Evolutionary conservation across 1,140 invertebrate genomes (phyloP), one percentile per base, ranked within the genome.

Genomic region (Drosophila varians): DNA sequence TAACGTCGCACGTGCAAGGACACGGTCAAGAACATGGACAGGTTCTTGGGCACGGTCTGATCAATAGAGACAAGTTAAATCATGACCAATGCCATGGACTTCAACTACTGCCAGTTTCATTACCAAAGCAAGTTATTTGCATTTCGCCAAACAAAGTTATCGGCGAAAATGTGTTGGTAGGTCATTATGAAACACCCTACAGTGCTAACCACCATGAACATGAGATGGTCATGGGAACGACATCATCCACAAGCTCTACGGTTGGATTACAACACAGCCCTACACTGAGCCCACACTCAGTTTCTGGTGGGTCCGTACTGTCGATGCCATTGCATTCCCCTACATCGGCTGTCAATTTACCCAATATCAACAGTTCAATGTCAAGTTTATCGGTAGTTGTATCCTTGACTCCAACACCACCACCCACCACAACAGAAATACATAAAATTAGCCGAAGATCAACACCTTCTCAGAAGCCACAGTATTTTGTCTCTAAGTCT

Each of bases 271-370:
- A 77, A 7, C 69, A 82, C 5, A 89, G 84, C 26, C 89, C 87
- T 12, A 76, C 62, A 16, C 61, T 94, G 16, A 94, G 93, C 89
- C 93, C 93, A 4, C 93, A 93, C 11, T 93, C 93, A 7, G 92
- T 92, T 88, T 26, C 93, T 90, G 34, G 92, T 91, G 60, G 68
- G 1, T 93, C 93, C 4, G 92, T 92, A 14, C 93, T 92, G 0
- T 77, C 94, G 11, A 68, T 78, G 68, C 72, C 75, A 0, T 16
- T 76, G 8, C 92, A 93, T 71, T 94, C 93, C 9, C 94, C 93
- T 77, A 86, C 91, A 75, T 72, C 71, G 11, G 49, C 57, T 76
- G 91, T 93, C 14, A 78, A 58, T 1, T 25, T 87, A 42, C 69
- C 77, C 3, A 88, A 92, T 26, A 91, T 94, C 23, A 94, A 94